Conservation (phyloP, 1,140 invertebrate species). For the Caenorhabditis brenneri region DNA sequence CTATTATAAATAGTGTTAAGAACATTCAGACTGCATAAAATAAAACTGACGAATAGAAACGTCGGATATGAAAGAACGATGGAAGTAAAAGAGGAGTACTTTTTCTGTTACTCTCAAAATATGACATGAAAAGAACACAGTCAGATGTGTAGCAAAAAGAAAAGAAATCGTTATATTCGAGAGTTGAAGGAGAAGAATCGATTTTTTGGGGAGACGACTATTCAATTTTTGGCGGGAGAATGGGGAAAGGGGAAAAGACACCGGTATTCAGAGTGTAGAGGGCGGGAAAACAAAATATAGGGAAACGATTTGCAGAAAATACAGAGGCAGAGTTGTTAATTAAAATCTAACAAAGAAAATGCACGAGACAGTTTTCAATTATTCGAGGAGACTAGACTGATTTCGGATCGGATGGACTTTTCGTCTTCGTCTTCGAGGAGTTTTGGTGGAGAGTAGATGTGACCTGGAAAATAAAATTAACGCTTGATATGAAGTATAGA, state of each 20-base stretch:
- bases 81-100: not conserved
- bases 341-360: no score
- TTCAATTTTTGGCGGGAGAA: not conserved
- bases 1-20: no score
- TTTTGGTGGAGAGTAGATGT: not conserved
- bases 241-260: not conserved
- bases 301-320: not conserved
- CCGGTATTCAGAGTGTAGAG: conserved; percentile 36
- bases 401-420: not conserved
- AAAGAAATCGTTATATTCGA: conserved; percentile 1
- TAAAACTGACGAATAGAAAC: not conserved
- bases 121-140: not conserved
- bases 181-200: not conserved
- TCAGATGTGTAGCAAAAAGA: not conserved
- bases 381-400: not conserved
- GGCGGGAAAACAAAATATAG: no score
- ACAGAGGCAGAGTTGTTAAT: not conserved
- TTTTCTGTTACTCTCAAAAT: conserved; percentile 15
- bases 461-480: no score
- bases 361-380: no score
- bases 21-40: no score
- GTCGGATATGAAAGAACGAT: not conserved
- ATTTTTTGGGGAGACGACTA: not conserved
- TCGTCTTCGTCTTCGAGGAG: not conserved
- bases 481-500: not conserved